Percentiles rank a stretch among this genome's conserved stretches.
phyloP scores from a whole-genome alignment of 35 echinoderm and acorn worm genomes.

The Apostichopus parvimensis region DNA sequence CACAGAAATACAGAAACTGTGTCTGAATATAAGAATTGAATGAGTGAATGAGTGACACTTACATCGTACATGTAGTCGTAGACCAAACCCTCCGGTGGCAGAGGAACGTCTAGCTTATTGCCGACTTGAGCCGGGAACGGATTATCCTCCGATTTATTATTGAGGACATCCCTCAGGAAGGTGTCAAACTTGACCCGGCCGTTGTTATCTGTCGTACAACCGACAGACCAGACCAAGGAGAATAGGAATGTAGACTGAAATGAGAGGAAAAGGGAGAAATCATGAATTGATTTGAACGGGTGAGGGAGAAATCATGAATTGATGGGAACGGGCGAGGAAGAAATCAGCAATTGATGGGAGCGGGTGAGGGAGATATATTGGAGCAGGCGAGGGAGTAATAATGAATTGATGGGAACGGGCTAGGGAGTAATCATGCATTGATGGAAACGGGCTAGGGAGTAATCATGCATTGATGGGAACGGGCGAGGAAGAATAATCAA shows the following conservation, averaged over 20 bases:
- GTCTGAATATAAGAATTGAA: too few species aligned
- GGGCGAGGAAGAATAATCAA: too few species aligned
- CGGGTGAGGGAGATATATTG: too few species aligned
- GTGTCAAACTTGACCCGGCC: slow-evolving; percentile 91
- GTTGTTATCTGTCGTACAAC: slow-evolving; percentile 75
- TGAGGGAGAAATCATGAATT: not conserved
- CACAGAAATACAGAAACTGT: too few species aligned
- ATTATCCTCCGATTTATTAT: slow-evolving; percentile 82
- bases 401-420: too few species aligned
- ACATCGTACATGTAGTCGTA: slow-evolving; percentile 99
- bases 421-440: too few species aligned
- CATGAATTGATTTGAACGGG: not conserved
- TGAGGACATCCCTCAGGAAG: slow-evolving; percentile 77
- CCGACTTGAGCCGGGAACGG: slow-evolving; percentile 79
- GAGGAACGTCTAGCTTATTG: slow-evolving; percentile 88
- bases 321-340: not conserved
- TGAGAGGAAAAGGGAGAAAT: not conserved
- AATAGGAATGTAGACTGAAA: slow-evolving; percentile 90
- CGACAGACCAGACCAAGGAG: slow-evolving; percentile 92
- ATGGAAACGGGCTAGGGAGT: too few species aligned
- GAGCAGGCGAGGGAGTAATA: too few species aligned
- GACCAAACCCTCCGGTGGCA: slow-evolving; percentile 86
- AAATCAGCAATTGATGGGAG: not conserved
- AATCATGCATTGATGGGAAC: too few species aligned
- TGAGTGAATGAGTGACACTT: not conserved